These are phyloP conservation scores for Henricia sp. DNA, from an alignment of 53 echinoderm and acorn worm species.

Conservation along the genomic window DNA sequence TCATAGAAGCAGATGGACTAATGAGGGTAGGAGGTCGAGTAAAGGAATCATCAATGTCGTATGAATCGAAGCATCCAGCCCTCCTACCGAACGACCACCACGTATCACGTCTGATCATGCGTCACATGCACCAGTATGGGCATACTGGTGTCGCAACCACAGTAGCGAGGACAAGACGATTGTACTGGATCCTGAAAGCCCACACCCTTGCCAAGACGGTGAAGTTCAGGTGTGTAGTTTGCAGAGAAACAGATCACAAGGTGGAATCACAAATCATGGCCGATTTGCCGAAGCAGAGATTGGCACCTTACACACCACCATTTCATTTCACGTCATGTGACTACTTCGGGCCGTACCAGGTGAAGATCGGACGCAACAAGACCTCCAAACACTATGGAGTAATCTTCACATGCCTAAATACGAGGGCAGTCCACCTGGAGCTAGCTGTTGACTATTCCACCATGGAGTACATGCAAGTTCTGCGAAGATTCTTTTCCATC, in stretches of 20 bases:
- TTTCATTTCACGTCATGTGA: constrained; percentile 51
- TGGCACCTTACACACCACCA: constrained; percentile 59
- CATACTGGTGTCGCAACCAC: constrained; percentile 69
- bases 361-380: constrained; percentile 61
- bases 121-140: constrained; percentile 46
- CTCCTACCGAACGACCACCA: constrained; percentile 55
- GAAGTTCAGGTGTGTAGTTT: constrained; percentile 57
- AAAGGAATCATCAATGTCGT: constrained; percentile 36
- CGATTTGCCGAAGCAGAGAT: constrained; percentile 30
- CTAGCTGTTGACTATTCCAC: constrained; percentile 60
- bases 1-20: neutral
- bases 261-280: constrained; percentile 56
- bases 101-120: constrained; percentile 57
- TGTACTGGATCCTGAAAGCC: constrained; percentile 67
- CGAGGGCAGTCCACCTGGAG: constrained; percentile 72
- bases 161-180: constrained; percentile 60
- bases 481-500: constrained; percentile 57
- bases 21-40: constrained; percentile 34
- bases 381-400: constrained; percentile 65
- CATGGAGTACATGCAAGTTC: constrained; percentile 68
- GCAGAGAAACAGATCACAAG: constrained; percentile 36
- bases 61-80: constrained; percentile 62
- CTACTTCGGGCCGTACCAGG: constrained; percentile 62
- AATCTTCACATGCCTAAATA: constrained; percentile 70
- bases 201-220: constrained; percentile 62